A percentile compares a stretch with the other conserved stretches of the same genome.
Evolutionary conservation across 2,113 vertebrate species (phyloP).

Genomic region (Nymphicus hollandicus): DNA sequence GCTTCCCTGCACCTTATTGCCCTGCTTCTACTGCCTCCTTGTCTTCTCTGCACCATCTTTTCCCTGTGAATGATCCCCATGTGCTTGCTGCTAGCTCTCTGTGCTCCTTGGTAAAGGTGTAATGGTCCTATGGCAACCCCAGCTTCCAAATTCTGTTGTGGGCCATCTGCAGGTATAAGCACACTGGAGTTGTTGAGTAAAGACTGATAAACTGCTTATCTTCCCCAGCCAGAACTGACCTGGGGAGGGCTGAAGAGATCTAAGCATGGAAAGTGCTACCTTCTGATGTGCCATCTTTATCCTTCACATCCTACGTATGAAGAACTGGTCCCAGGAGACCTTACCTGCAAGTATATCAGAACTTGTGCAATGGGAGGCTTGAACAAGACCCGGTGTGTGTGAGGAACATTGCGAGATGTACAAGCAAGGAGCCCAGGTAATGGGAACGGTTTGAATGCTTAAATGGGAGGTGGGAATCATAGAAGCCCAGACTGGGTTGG

Average conservation of each 20-base stretch:
- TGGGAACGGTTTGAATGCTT: accelerated
- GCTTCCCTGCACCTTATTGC: neutral
- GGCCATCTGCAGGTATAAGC: neutral
- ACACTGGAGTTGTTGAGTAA: neutral
- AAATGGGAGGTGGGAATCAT: neutral
- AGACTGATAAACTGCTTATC: neutral
- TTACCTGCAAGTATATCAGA: neutral
- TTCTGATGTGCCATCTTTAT: neutral
- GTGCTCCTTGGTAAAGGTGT: neutral
- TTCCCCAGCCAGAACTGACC: neutral
- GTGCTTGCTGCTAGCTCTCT: neutral
- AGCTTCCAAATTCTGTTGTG: neutral
- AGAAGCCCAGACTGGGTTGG: neutral
- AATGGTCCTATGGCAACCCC: neutral
- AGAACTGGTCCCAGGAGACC: neutral
- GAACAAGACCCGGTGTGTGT: neutral
- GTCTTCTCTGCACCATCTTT: neutral
- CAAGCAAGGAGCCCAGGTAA: neutral
- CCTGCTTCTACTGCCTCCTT: neutral
- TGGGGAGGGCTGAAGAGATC: neutral
- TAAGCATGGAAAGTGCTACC: neutral
- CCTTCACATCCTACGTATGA: accelerated
- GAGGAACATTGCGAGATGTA: neutral
- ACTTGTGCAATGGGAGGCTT: neutral
- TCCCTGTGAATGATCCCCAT: accelerated